A percentile compares a stretch with the other conserved stretches of the same genome.
Conservation (phyloP, 1,140 invertebrate genomes). For the Apis laboriosa region DNA sequence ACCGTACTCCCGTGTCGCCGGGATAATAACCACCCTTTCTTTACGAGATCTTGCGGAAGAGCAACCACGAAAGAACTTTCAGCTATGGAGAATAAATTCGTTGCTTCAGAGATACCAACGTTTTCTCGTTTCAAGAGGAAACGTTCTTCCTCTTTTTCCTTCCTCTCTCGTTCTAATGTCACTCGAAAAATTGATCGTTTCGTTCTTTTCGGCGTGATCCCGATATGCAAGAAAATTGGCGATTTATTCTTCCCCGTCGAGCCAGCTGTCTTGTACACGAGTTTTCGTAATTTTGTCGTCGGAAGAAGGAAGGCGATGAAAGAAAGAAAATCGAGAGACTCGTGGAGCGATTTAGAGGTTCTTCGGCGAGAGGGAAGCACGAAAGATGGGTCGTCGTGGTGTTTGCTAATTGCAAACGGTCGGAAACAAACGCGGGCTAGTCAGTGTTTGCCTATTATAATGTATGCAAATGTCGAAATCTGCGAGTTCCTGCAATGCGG, state of each 20-base stretch:
- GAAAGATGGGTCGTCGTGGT: not conserved
- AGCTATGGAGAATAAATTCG: not conserved
- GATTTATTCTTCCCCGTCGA: too few species aligned
- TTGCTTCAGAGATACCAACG: not conserved
- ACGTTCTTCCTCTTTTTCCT: too few species aligned
- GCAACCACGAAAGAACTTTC: not conserved
- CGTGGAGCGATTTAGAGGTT: too few species aligned
- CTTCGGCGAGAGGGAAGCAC: not conserved
- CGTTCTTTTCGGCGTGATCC: too few species aligned
- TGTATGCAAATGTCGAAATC: not conserved
- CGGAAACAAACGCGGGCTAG: not conserved
- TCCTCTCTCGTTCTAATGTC: too few species aligned
- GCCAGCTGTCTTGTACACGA: too few species aligned
- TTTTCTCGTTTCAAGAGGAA: too few species aligned
- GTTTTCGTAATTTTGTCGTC: too few species aligned
- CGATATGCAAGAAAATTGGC: too few species aligned
- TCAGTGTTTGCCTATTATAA: slow-evolving; percentile 16
- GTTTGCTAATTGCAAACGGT: slow-evolving; percentile 22
- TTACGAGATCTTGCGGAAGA: not conserved
- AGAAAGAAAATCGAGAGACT: too few species aligned
- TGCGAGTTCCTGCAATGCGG: not conserved
- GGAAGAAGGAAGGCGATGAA: too few species aligned
- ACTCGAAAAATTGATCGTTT: too few species aligned
- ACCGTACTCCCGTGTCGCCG: not conserved
- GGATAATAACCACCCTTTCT: not conserved